A percentile compares a stretch with the other conserved stretches of the same genome.
Evolutionary conservation across 1,140 invertebrate genomes (phyloP).

Genomic region (Drosophila arizonae): DNA sequence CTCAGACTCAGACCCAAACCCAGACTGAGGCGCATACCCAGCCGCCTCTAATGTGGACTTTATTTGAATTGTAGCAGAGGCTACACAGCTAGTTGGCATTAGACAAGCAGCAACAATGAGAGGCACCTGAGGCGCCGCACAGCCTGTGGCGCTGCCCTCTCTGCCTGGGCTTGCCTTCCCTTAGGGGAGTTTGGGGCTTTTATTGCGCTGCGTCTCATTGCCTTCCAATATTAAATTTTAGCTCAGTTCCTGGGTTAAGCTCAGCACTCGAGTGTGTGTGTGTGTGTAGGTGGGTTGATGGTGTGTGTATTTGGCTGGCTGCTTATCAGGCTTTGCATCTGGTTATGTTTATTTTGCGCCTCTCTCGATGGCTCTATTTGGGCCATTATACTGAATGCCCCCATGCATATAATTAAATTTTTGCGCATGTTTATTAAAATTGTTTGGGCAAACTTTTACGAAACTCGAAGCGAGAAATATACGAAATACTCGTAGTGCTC

Average conservation of each 20-base stretch:
- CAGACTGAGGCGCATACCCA: background rate
- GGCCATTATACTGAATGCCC: constrained; percentile 62
- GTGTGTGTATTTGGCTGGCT: constrained; percentile 23
- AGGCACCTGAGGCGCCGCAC: constrained; percentile 50
- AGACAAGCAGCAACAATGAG: constrained; percentile 35
- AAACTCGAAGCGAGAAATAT: constrained; percentile 24
- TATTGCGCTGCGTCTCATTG: constrained; percentile 76
- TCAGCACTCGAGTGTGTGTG: constrained; percentile 24
- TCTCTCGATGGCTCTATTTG: constrained; percentile 71
- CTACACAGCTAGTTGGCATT: constrained; percentile 40
- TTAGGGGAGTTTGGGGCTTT: constrained; percentile 67
- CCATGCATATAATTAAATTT: constrained; percentile 80
- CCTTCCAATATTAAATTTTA: constrained; percentile 80
- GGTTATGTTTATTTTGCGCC: constrained; percentile 72
- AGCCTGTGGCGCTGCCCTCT: constrained; percentile 14
- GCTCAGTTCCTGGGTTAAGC: constrained; percentile 74
- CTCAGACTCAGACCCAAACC: background rate
- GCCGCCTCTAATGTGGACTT: constrained; percentile 39
- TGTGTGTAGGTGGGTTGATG: constrained; percentile 10
- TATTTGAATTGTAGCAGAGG: constrained; percentile 59
- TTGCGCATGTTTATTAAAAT: constrained; percentile 78
- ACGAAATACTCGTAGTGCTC: constrained; percentile 22
- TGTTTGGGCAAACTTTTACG: constrained; percentile 65
- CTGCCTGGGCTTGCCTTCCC: constrained; percentile 21
- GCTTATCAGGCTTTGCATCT: constrained; percentile 73